Evolutionary conservation across 2,113 vertebrate species (phyloP), one percentile per base, ranked within the genome.

Genomic region (Ptilorrhoa leucosticta): DNA sequence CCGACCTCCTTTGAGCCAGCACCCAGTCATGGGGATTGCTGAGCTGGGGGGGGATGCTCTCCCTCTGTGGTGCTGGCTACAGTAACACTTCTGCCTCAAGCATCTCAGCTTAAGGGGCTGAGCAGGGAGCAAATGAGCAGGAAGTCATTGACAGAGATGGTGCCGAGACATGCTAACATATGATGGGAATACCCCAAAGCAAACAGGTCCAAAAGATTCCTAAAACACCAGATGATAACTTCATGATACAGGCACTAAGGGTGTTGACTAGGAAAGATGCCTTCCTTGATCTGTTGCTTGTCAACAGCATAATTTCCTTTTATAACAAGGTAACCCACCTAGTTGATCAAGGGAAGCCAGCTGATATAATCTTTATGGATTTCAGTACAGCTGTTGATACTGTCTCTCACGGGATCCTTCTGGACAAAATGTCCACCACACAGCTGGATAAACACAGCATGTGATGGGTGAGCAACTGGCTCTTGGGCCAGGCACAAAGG

Each of bases 401-500:
- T 30, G 6, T 10, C 31, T 71, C 40, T 79, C 65, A n/a, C 20
- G 35, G 40, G 5, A 33, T 61, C 14, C 54, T 37, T 45, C 63
- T 69, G 64, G 28, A 87, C 11, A 51, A 51, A 77, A 77, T 33
- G 8, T 28, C 9, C 53, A 87, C 3, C 53, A 10, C 5, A 0
- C 27, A 51, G 15, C 14, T 23, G 28, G 33, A 53, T 10, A 45
- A 69, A 69, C 21, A 51, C 15, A 27, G 15, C 27, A 33, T 2
- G 11, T 27, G 45, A 27, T 69, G 39, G 45, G 33, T 33, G 45
- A 77, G 37, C 33, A 51, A 7, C 37, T 23, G 63, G 31, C 5
- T 37, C 21, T 23, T 0, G 0, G 53, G 35, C 5, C 7, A 3
- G 35, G 10, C 4, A 1, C 9, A 14, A 76, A 68, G 44, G 26